Evolutionary conservation across 2,888 invertebrate genomes (phyloP).

Genomic region (Pasiphila rectangulata): DNA sequence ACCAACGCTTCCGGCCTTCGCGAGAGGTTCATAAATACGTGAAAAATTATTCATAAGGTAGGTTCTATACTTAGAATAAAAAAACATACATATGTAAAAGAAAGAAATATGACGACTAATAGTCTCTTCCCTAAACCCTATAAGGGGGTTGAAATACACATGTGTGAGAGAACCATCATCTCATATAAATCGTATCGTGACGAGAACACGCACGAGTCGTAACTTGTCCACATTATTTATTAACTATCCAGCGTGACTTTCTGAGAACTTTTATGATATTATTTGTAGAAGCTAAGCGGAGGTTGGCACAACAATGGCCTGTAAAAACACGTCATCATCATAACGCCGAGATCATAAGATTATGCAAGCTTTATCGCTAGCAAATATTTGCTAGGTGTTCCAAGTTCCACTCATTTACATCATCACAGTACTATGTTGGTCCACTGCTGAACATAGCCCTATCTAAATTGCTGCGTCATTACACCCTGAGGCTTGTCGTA

Average conservation of each 20-base stretch:
- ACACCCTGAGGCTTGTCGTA: too few species aligned
- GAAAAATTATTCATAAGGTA: constrained; percentile 30
- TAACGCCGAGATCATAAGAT: background rate
- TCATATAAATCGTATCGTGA: constrained; percentile 39
- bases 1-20: constrained; percentile 27
- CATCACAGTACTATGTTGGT: too few species aligned
- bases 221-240: constrained; percentile 27
- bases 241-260: constrained; percentile 25
- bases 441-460: too few species aligned
- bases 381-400: background rate
- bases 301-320: constrained; percentile 5
- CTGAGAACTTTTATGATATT: constrained; percentile 8
- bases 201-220: constrained; percentile 23
- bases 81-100: too few species aligned
- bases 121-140: constrained; percentile 22
- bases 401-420: too few species aligned
- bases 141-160: background rate
- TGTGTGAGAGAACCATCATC: constrained; percentile 26
- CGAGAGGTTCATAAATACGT: constrained; percentile 34
- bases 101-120: too few species aligned
- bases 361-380: background rate
- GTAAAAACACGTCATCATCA: constrained; percentile 3
- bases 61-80: constrained; percentile 29
- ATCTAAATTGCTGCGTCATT: too few species aligned
- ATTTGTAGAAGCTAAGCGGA: constrained; percentile 14